These are phyloP conservation scores for Metallyticus violacea DNA, from an alignment of 2,888 invertebrate species.

Conservation along the genomic window DNA sequence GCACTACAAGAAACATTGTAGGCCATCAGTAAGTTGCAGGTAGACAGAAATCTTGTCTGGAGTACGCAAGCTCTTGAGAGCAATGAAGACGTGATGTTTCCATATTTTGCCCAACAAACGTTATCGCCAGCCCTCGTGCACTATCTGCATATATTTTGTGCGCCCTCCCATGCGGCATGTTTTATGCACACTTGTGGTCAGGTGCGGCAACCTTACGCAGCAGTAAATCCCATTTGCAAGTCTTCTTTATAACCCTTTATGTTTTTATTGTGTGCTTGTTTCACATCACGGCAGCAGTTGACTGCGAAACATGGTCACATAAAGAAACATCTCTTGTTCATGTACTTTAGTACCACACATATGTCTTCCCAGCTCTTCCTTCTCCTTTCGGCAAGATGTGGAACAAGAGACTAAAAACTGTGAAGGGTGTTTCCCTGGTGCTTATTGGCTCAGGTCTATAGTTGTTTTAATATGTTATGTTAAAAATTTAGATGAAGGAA, in stretches of 20 bases:
- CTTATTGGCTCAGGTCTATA: too few relatives aligned
- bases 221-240: neutral
- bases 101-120: neutral
- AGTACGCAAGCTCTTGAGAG: neutral
- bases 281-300: neutral
- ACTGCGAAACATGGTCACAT: neutral
- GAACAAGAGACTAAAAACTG: too few relatives aligned
- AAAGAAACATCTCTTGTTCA: neutral
- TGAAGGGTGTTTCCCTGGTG: too few relatives aligned
- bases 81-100: neutral
- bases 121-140: neutral
- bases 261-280: neutral
- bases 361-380: neutral
- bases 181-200: neutral
- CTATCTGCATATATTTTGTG: neutral
- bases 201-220: neutral
- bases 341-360: neutral
- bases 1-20: too few relatives aligned
- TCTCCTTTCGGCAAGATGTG: neutral
- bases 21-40: too few relatives aligned
- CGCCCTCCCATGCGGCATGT: neutral
- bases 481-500: too few relatives aligned
- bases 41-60: neutral
- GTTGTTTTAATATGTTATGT: too few relatives aligned
- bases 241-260: neutral